Base-by-base conservation (phyloP, 2,888 invertebrate species). In the Graphium colonna region DNA sequence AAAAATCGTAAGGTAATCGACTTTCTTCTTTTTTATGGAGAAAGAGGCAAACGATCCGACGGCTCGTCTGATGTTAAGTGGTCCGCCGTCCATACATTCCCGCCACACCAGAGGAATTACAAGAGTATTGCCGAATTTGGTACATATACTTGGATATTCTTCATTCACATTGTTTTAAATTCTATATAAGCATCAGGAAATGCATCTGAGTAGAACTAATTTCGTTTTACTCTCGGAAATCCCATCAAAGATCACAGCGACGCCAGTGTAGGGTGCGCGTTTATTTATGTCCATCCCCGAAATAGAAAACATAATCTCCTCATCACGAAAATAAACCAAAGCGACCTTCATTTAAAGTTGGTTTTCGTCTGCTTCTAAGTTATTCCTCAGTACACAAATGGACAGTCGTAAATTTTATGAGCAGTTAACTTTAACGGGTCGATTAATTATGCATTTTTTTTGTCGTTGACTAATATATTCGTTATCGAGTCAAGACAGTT, bases 261-360 rank as follows among this genome's bases (percentile, higher is more conserved):
- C 40, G 46, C 18, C 10, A 18, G 16, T 13, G 18, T 39, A n/a
- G 41, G 40, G 41, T 41, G 40, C 41, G 21, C 5, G 46, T 46
- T 18, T 46, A 41, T 52, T 41, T 46, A 31, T 38, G 17, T 44
- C 21, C 41, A 12, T 40, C 1, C 33, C 33, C 45, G n/a, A 52
- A 46, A 52, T 52, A 52, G 41, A n/a, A 41, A 2, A 7, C 45
- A 10, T 3, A 1, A 12, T 8, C 7, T 4, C 0, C n/a, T 7
- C 21, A 16, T n/a, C n/a, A 38, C 39, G 8, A 44, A 51, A 51
- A 16, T 12, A 16, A 51, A 33, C 26, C 17, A 10, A 9, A 28
- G 16, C 7, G 1, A 9, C 41, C 13, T 15, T 12, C 15, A 28
- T 15, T 13, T 8, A 28, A 15, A 15, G 28, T 31, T 10, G 31